phyloP scores from a whole-genome alignment of 2,113 vertebrate species.

The Pagrus major region DNA sequence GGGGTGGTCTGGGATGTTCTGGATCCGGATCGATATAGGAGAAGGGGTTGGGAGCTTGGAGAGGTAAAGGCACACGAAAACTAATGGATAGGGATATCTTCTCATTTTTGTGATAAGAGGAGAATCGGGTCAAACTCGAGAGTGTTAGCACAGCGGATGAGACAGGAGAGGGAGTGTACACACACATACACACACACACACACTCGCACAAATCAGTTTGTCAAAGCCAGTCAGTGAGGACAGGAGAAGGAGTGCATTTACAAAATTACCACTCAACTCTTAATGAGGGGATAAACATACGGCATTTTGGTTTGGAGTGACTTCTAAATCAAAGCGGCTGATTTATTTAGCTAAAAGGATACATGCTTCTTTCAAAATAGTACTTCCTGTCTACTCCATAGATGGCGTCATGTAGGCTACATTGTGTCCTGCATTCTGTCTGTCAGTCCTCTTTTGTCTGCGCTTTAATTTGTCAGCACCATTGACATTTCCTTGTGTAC shows the following conservation, averaged over 20 bases:
- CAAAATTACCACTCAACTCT: slow-evolving; percentile 60
- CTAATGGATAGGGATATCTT: slow-evolving; percentile 40
- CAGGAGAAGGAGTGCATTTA: slow-evolving; percentile 53
- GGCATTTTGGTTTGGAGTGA: slow-evolving; percentile 29
- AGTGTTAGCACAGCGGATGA: slow-evolving; percentile 66
- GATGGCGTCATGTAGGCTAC: background rate
- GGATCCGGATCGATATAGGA: background rate
- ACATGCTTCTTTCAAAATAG: background rate
- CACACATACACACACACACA: slow-evolving; percentile 18
- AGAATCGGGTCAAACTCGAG: slow-evolving; percentile 78
- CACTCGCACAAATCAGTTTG: slow-evolving; percentile 54
- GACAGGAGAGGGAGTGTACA: slow-evolving; percentile 56
- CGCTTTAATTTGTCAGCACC: slow-evolving; percentile 4
- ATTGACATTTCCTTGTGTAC: background rate
- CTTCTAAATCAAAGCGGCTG: background rate
- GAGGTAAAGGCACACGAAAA: slow-evolving; percentile 17
- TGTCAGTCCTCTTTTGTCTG: background rate
- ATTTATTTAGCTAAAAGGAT: slow-evolving; percentile 21
- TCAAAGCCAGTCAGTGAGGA: slow-evolving; percentile 57
- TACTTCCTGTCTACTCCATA: background rate
- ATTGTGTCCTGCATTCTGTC: background rate
- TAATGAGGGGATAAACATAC: slow-evolving; percentile 34
- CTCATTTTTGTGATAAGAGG: slow-evolving; percentile 61
- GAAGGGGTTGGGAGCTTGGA: background rate
- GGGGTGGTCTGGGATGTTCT: slow-evolving; percentile 18